Conservation (phyloP, 2,888 invertebrate species). For the Drosophila mimetica region DNA sequence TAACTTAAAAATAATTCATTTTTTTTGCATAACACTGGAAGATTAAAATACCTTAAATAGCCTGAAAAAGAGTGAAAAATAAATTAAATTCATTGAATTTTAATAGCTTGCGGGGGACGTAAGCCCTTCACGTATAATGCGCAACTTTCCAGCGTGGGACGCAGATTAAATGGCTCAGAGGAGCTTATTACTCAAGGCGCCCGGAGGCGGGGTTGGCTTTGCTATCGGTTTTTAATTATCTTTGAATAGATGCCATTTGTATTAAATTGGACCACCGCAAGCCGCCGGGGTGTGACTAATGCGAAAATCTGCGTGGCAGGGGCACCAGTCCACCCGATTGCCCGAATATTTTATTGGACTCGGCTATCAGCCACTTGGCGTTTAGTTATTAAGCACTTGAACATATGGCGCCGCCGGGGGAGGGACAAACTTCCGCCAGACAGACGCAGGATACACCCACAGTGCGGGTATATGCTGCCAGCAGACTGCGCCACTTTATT, state of each 20-base stretch:
- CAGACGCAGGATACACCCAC: slow-evolving; percentile 52
- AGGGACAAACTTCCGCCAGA: slow-evolving; percentile 35
- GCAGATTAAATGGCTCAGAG: slow-evolving; percentile 19
- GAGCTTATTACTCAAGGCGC: slow-evolving; percentile 7
- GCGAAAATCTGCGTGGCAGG: slow-evolving; percentile 5
- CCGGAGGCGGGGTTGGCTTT: slow-evolving; percentile 21
- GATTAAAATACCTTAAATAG: background rate
- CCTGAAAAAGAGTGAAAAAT: background rate
- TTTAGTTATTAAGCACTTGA: slow-evolving; percentile 70
- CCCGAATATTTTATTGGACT: slow-evolving; percentile 59
- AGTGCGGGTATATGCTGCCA: slow-evolving; percentile 51
- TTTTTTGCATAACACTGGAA: background rate
- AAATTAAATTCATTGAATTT: background rate
- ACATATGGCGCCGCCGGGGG: slow-evolving; percentile 53
- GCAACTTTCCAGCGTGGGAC: background rate
- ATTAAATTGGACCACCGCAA: slow-evolving; percentile 53
- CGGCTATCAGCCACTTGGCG: slow-evolving; percentile 49
- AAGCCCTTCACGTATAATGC: background rate
- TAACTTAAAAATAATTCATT: background rate
- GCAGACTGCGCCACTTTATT: slow-evolving; percentile 44
- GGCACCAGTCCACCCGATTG: slow-evolving; percentile 36
- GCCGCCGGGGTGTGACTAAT: slow-evolving; percentile 60
- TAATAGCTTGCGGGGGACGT: background rate
- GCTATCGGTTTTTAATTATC: slow-evolving; percentile 74
- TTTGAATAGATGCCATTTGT: slow-evolving; percentile 63